phyloP scores from a whole-genome alignment of 2,113 vertebrate genomes.

The Phoxinus phoxinus region DNA sequence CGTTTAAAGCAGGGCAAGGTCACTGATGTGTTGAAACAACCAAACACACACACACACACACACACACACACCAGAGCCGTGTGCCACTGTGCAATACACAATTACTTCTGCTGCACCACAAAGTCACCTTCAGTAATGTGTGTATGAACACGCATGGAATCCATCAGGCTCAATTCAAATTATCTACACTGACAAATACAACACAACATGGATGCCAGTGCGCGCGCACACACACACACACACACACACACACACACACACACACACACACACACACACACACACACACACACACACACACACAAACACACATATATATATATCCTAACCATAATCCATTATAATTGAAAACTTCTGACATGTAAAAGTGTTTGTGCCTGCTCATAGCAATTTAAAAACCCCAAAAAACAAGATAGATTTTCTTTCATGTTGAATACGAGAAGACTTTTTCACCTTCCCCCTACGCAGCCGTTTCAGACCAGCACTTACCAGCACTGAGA shows the following conservation, averaged over 20 bases:
- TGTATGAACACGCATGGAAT: neutral
- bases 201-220: neutral
- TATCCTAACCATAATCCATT: neutral
- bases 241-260: neutral
- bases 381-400: neutral
- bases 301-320: too few species aligned
- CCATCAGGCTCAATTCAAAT: neutral
- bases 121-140: constrained; percentile 27
- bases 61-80: neutral
- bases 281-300: neutral
- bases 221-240: neutral
- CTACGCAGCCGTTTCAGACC: neutral
- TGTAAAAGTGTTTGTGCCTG: too few species aligned
- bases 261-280: neutral
- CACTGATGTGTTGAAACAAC: constrained; percentile 36
- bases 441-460: neutral
- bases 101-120: constrained; percentile 3
- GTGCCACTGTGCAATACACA: neutral
- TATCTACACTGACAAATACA: neutral
- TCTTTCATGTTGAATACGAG: neutral
- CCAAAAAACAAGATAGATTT: neutral
- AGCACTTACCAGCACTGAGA: constrained; percentile 1
- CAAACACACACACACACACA: constrained; percentile 10
- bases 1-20: constrained; percentile 45
- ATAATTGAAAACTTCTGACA: neutral